Base-by-base conservation (phyloP, 2,113 vertebrate species). In the Lophochroa leadbeateri region DNA sequence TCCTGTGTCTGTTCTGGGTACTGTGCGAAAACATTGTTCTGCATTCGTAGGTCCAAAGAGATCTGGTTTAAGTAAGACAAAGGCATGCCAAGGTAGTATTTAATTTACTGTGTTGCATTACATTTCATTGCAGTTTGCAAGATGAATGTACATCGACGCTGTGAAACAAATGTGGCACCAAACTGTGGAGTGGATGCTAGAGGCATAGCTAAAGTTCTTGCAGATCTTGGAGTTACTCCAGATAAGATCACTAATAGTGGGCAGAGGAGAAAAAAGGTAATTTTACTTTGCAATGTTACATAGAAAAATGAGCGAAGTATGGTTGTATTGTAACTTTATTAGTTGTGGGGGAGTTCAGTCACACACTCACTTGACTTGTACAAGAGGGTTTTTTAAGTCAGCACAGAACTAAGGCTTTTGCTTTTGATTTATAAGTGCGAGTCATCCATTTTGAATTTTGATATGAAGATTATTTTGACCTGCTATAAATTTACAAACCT, bases 121-220 rank as follows among this genome's bases (percentile, higher is more conserved):
- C 27, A 46, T 94, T 94, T 96, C 94, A 41, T 83, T 92, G 16
- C 97, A 99, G 99, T 99, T 90, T 99, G 99, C 98, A 99, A 99
- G 98, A 99, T 99, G 99, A 99, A 99, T 52, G 99, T 99, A 88
- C 99, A 99, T 98, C 97, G 99, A 82, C 99, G 99, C 84, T 99
- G 99, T 96, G 99, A 99, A 98, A 98, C 97, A 92, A 99, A 99
- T 15, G 99, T 99, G 96, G 99, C 99, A 75, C 99, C 99, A 64
- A 99, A 99, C 98, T 99, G 99, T 33, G 99, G 99, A 4, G 99
- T 99, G 92, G 99, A 99, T 47, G 99, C 99, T 95, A 97, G 99
- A 92, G 99, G 99, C 18, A 99, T 99, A 44, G 99, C 99, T 60
- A 99, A 99, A 97, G 99, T 99, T 74, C 98, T 99, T 70, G 98